Conservation (phyloP, 2,888 invertebrate genomes). For the Amblyjoppa proteus region DNA sequence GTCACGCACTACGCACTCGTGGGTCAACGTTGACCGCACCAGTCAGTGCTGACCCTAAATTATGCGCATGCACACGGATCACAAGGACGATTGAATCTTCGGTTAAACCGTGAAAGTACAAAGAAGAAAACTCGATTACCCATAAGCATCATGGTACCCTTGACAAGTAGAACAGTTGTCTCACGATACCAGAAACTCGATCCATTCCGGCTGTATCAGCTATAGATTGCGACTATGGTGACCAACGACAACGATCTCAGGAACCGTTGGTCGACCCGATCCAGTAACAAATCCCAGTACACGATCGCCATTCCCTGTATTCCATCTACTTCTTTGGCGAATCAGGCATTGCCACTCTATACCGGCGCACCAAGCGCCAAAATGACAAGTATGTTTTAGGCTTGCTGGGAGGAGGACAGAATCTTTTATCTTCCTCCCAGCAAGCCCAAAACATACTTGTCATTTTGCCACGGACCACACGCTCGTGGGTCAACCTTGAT, state of each 20-base stretch:
- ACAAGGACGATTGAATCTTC: slow-evolving; percentile 6
- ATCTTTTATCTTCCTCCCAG: too few species aligned
- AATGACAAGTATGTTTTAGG: too few species aligned
- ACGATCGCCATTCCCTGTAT: too few species aligned
- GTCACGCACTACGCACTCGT: background rate
- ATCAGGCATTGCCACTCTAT: background rate
- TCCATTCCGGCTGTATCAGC: background rate
- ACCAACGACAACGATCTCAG: background rate
- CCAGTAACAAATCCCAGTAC: background rate
- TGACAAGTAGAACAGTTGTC: background rate
- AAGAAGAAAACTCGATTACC: background rate
- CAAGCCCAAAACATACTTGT: too few species aligned
- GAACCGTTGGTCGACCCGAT: slow-evolving; percentile 42
- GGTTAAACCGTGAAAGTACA: background rate
- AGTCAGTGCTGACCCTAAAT: slow-evolving; percentile 23
- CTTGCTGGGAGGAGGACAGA: too few species aligned
- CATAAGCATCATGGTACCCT: background rate
- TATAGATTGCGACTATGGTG: slow-evolving; percentile 4
- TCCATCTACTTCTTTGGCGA: background rate
- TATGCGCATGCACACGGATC: background rate
- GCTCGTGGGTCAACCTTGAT: background rate
- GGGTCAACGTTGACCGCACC: background rate
- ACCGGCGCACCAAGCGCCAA: background rate
- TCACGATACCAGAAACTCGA: background rate
- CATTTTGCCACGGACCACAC: background rate